Evolutionary conservation across 2,888 invertebrate genomes (phyloP).

Genomic region (Crepidodera aurea): DNA sequence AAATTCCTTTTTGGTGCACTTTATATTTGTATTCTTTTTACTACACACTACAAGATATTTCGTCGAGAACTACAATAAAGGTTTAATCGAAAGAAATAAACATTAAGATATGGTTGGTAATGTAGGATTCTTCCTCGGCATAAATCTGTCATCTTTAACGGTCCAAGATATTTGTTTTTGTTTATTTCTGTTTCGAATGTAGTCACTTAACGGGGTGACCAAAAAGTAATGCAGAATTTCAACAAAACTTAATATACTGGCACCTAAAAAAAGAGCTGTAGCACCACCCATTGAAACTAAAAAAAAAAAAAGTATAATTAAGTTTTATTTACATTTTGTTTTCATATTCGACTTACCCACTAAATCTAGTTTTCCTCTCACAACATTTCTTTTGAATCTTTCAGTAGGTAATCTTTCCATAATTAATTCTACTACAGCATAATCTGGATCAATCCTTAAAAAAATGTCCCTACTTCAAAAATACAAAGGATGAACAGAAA

Average conservation of each 20-base stretch:
- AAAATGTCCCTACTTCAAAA: too few relatives aligned
- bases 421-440: conserved; percentile 66
- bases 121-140: background rate
- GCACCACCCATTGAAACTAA: conserved; percentile 70
- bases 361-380: conserved; percentile 71
- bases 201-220: conserved; percentile 43
- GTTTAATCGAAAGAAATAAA: too few relatives aligned
- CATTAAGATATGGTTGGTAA: conserved; percentile 10
- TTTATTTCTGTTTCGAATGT: conserved; percentile 15
- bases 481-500: background rate
- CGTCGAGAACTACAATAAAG: too few relatives aligned
- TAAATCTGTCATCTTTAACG: conserved; percentile 5
- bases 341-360: conserved; percentile 63
- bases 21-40: too few relatives aligned
- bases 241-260: conserved; percentile 67
- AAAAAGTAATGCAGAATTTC: conserved; percentile 66
- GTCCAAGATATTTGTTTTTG: background rate
- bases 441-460: conserved; percentile 53
- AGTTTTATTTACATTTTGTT: too few relatives aligned
- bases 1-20: too few relatives aligned
- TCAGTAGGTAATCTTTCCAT: conserved; percentile 74
- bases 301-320: conserved; percentile 39
- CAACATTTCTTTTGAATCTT: conserved; percentile 71
- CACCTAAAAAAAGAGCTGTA: conserved; percentile 68
- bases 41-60: too few relatives aligned